Evolutionary conservation across 1,140 invertebrate species (phyloP), one percentile per base, ranked within the genome.

Genomic region (Drosophila takahashii): DNA sequence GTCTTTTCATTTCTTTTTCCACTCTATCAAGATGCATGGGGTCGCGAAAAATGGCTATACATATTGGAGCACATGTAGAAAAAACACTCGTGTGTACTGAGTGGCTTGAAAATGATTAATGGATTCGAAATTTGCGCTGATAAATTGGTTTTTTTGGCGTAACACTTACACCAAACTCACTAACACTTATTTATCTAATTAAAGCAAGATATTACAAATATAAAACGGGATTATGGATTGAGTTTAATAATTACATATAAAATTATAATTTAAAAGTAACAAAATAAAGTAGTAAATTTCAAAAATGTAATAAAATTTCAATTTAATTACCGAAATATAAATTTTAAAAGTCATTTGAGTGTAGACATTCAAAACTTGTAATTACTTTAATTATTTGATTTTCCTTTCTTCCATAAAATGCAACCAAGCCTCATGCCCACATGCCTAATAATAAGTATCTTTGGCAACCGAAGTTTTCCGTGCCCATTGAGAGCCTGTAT

Each of bases 11-110:
- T 16, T 18, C 15, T 22, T 50, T 64, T 54, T 16, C 41, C 41
- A 47, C 50, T 57, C 27, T n/a, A 56, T 70, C 26, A 34, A 57
- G 34, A 37, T 32, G 18, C 61, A 37, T 54, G 66, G 44, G 62
- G 62, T 66, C 48, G 65, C 62, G 16, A 32, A 66, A 65, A 66
- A 65, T 65, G 13, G 60, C 62, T 39, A 41, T 39, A 26, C 42
- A 29, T 48, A 65, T 64, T 22, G 15, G 29, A 50, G 48, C n/a
- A 41, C 32, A 18, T 52, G n/a, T 11, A 39, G n/a, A 60, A 16
- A 52, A 37, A 27, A 16, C 48, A 60, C 52, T 54, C 48, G 51
- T 15, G 34, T 41, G 29, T 45, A 32, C 32, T 34, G 32, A 16
- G 29, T 47, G 45, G 36, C 6, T 41, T 15, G 34, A 29, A 47